These are phyloP conservation scores for Diprion similis DNA, from an alignment of 1,140 invertebrate species.

Conservation along the genomic window DNA sequence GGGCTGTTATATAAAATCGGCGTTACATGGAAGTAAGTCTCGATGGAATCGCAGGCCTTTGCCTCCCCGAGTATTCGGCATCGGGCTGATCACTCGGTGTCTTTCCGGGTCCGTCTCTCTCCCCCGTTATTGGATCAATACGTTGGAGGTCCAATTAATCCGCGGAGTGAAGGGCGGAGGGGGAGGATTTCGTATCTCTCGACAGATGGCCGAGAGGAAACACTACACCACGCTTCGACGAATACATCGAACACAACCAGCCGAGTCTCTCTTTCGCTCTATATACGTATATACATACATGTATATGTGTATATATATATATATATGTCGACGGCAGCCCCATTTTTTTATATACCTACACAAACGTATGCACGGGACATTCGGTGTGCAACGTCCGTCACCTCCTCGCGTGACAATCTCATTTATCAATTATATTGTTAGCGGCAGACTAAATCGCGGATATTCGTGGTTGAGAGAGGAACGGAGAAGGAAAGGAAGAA, in stretches of 20 bases:
- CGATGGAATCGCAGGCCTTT: no score
- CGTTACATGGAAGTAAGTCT: no score
- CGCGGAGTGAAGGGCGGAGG: constrained; percentile 28
- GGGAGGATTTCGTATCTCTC: constrained; percentile 27
- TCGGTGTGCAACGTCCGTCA: background rate
- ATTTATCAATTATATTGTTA: background rate
- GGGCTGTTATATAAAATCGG: no score
- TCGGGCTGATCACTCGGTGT: background rate
- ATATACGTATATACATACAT: no score
- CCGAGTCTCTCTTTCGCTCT: no score
- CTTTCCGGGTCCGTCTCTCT: constrained; percentile 20
- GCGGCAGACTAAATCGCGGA: no score
- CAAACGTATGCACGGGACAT: background rate
- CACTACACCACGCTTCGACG: constrained; percentile 28
- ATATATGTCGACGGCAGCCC: no score
- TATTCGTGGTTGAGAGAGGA: no score
- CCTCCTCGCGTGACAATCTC: background rate
- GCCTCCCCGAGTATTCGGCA: no score
- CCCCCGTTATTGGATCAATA: constrained; percentile 50
- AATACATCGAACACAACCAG: no score
- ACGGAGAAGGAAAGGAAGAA: no score
- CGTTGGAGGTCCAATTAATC: constrained; percentile 50
- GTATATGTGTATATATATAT: no score
- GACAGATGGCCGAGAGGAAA: constrained; percentile 48
- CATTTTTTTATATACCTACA: background rate